A percentile compares a stretch with the other conserved stretches of the same genome.
These are phyloP conservation scores for Scolopax mira DNA, from an alignment of 2,113 vertebrate genomes.

Conservation along the genomic window DNA sequence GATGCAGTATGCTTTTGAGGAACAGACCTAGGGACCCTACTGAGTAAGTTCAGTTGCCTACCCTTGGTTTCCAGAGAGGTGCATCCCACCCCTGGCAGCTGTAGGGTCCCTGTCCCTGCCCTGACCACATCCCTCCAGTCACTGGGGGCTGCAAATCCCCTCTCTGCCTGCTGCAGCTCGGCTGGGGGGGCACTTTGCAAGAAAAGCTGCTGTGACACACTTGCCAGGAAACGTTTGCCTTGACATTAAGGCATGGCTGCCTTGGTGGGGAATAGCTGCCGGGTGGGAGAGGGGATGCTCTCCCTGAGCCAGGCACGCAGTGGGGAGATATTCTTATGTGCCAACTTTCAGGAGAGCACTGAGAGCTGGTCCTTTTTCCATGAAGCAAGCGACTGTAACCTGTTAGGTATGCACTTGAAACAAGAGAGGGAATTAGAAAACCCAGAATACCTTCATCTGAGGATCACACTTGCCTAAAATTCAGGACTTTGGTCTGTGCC, in stretches of 20 bases:
- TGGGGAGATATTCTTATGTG: neutral
- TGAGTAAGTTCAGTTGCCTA: neutral
- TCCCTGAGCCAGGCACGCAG: fast-evolving
- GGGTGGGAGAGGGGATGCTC: neutral
- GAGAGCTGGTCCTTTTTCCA: neutral
- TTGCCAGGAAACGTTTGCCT: neutral
- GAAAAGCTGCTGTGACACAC: neutral
- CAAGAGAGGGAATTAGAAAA: neutral
- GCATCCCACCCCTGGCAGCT: neutral
- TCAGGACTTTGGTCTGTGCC: neutral
- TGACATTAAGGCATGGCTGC: neutral
- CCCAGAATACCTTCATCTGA: neutral
- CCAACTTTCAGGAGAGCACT: neutral
- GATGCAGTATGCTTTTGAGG: neutral
- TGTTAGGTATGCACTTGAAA: neutral
- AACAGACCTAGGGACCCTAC: neutral
- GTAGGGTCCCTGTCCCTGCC: neutral
- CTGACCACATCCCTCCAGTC: fast-evolving
- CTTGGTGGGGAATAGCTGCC: neutral
- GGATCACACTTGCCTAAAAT: neutral
- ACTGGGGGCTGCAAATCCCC: neutral
- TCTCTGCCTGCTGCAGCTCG: fast-evolving
- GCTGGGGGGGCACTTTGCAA: neutral
- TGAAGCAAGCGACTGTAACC: neutral
- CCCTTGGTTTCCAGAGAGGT: neutral